Evolutionary conservation across 2,888 invertebrate genomes (phyloP), one percentile per base, ranked within the genome.

Genomic region (Herminia tarsipennalis): DNA sequence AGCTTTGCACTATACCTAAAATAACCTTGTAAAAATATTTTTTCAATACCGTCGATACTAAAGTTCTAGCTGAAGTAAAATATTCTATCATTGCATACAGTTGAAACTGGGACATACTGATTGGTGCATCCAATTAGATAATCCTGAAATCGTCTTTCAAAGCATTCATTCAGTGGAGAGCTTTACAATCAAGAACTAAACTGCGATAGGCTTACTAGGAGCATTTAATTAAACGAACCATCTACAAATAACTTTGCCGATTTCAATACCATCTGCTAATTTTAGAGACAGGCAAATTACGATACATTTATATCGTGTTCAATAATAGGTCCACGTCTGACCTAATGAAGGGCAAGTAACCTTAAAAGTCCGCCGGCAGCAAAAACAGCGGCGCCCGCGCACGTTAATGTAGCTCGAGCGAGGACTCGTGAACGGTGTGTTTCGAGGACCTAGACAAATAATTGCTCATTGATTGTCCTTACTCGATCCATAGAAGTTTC

Each of bases 281-380:
- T 39, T 47, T 27, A 44, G 33, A n/a, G 45, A 12, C 47, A 54
- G 39, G 49, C 47, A 59, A 66, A 66, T 64, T 65, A 53, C 60
- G 37, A 61, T 55, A 59, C 51, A 61, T 56, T 60, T 54, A 64
- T 50, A 61, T 58, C 42, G 43, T 36, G 50, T 46, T 43, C 65
- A 54, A 66, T 71, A 66, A 64, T 63, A 65, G 49, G 56, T 39
- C 30, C 66, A 64, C 60, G 64, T 55, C 55, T 68, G 64, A 69
- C 63, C 67, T 81, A 81, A 81, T 78, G 76, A 77, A 73, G 67
- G 71, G 59, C 73, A 78, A 76, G 70, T 66, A 70, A 72, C 66
- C 76, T 66, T 72, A 68, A 70, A 67, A 70, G 70, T 62, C 37
- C 55, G 73, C 78, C 81, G 78, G 60, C 76, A 48, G 69, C 75